phyloP scores from a whole-genome alignment of 2,113 vertebrate genomes.

The Probosciger aterrimus region DNA sequence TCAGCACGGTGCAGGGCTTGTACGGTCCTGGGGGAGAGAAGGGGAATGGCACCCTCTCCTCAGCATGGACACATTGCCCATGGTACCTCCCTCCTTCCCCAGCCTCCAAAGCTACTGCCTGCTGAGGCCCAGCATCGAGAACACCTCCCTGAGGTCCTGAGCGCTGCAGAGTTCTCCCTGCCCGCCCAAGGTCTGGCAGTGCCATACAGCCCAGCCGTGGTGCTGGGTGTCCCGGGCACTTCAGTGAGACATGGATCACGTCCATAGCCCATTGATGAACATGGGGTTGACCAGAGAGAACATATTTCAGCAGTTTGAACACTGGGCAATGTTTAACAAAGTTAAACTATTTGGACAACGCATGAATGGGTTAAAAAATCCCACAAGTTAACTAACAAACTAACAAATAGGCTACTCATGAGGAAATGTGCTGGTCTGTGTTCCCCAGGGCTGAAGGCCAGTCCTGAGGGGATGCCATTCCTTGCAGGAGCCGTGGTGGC shows the following conservation, averaged over 20 bases:
- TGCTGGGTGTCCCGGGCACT: accelerated
- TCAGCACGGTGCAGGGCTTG: neutral
- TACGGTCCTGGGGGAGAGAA: accelerated
- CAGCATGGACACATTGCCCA: accelerated
- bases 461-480: accelerated
- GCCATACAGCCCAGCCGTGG: accelerated
- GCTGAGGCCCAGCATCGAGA: accelerated
- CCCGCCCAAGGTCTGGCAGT: accelerated
- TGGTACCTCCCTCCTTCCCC: accelerated
- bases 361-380: neutral
- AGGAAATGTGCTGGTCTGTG: neutral
- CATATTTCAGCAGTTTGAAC: neutral
- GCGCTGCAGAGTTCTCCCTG: accelerated
- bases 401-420: neutral
- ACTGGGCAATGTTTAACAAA: neutral
- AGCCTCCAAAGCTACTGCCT: accelerated
- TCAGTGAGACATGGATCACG: neutral
- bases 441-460: neutral
- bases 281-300: neutral
- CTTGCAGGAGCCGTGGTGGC: neutral
- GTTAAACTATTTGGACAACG: neutral
- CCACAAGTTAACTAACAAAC: neutral
- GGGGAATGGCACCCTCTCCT: neutral
- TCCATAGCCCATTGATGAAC: accelerated
- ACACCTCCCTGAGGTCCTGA: accelerated